These are phyloP conservation scores for Nansenia antarctica DNA, from an alignment of 2,113 vertebrate genomes.

Conservation along the genomic window DNA sequence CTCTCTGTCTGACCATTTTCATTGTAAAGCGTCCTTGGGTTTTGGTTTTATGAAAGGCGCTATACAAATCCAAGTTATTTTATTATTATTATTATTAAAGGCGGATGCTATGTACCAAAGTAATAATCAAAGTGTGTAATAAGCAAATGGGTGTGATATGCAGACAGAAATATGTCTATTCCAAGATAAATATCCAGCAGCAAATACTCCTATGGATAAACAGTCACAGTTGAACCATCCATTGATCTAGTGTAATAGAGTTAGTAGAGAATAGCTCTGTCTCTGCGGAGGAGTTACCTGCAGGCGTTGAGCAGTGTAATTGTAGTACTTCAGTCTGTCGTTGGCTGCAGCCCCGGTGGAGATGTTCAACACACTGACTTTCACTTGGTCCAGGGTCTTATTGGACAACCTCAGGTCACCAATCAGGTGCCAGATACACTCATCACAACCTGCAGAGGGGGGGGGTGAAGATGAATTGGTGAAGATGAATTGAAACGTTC, in stretches of 20 bases:
- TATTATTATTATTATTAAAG: too few relatives aligned
- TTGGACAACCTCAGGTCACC: slow-evolving; percentile 84
- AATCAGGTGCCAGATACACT: slow-evolving; percentile 94
- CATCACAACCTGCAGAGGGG: slow-evolving; percentile 83
- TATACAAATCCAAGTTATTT: too few relatives aligned
- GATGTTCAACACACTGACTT: slow-evolving; percentile 83
- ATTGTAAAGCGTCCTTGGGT: too few relatives aligned
- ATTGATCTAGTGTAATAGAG: neutral
- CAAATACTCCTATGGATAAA: too few relatives aligned
- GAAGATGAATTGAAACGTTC: neutral
- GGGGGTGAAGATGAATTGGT: neutral
- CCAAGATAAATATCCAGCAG: too few relatives aligned
- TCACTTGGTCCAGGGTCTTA: slow-evolving; percentile 85
- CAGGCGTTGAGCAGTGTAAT: slow-evolving; percentile 81
- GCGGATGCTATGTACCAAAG: too few relatives aligned
- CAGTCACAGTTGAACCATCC: too few relatives aligned
- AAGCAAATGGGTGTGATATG: too few relatives aligned
- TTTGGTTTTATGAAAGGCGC: too few relatives aligned
- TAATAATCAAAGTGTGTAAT: too few relatives aligned
- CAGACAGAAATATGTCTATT: too few relatives aligned
- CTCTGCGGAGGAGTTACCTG: slow-evolving; percentile 75
- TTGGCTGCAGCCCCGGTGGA: slow-evolving; percentile 91
- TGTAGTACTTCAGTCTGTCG: slow-evolving; percentile 85
- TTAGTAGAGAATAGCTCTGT: neutral
- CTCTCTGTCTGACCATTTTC: too few relatives aligned